phyloP scores from a whole-genome alignment of 1,140 invertebrate genomes.

The Drosophila simulans region DNA sequence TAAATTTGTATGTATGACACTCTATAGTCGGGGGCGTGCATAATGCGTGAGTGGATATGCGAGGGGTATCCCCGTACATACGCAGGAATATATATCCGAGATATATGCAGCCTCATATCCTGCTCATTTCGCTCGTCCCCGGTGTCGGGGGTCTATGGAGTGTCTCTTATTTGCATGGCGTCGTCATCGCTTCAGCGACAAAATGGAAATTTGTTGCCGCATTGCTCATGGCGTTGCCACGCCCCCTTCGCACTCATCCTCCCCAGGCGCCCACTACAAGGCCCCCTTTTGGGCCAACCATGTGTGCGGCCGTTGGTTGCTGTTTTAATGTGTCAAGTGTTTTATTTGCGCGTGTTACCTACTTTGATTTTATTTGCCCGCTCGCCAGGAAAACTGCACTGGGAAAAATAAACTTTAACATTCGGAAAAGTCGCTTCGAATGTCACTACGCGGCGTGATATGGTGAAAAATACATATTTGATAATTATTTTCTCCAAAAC shows the following conservation, averaged over 20 bases:
- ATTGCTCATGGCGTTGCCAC: constrained; percentile 65
- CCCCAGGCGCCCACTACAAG: background rate
- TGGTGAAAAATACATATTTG: no score
- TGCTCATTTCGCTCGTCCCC: constrained; percentile 45
- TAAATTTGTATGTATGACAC: constrained; percentile 83
- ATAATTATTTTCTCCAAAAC: no score
- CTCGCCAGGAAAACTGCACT: constrained; percentile 35
- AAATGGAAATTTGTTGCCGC: constrained; percentile 80
- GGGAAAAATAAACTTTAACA: background rate
- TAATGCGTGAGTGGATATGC: constrained; percentile 37
- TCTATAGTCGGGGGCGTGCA: constrained; percentile 32
- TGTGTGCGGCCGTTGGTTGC: constrained; percentile 65
- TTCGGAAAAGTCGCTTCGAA: no score
- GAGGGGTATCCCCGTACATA: background rate
- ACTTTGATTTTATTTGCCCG: constrained; percentile 80
- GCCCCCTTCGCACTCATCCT: background rate
- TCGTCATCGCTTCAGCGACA: constrained; percentile 54
- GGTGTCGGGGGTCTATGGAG: constrained; percentile 39
- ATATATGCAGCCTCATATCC: constrained; percentile 58
- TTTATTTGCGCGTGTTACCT: constrained; percentile 83
- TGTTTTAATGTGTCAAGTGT: constrained; percentile 82
- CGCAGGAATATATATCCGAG: constrained; percentile 9
- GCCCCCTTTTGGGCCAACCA: constrained; percentile 21
- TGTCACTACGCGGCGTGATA: no score
- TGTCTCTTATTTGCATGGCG: constrained; percentile 79